phyloP scores from a whole-genome alignment of 2,888 invertebrate species.

The Drosophila rubida region DNA sequence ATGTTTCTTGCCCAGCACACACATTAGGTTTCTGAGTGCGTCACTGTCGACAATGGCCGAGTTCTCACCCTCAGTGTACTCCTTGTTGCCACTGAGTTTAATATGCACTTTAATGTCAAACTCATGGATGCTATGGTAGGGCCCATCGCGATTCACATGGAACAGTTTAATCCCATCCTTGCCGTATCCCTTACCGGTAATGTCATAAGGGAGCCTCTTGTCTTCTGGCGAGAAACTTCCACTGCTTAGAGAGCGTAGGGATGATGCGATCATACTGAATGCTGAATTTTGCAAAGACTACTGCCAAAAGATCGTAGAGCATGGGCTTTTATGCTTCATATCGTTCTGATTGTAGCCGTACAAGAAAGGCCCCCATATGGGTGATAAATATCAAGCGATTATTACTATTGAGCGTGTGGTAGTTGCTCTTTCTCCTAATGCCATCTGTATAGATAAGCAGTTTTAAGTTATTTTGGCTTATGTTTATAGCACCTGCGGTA shows the following conservation, averaged over 20 bases:
- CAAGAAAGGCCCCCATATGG: no score
- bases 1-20: not conserved
- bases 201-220: not conserved
- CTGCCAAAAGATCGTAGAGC: not conserved
- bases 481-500: not conserved
- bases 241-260: not conserved
- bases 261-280: slow-evolving; percentile 3
- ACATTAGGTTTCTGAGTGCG: not conserved
- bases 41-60: slow-evolving; percentile 9
- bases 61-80: not conserved
- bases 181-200: slow-evolving; percentile 8
- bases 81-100: slow-evolving; percentile 2
- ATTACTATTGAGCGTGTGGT: not conserved
- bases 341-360: not conserved
- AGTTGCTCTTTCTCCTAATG: not conserved
- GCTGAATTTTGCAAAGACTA: not conserved
- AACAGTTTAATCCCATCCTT: not conserved
- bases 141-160: slow-evolving; percentile 3
- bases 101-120: slow-evolving; percentile 3
- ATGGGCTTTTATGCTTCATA: not conserved
- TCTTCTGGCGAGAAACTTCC: not conserved
- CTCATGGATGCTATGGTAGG: slow-evolving; percentile 1
- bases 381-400: not conserved
- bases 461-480: not conserved
- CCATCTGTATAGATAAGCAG: not conserved